phyloP scores from a whole-genome alignment of 2,113 vertebrate species.

The Pelecanus crispus region DNA sequence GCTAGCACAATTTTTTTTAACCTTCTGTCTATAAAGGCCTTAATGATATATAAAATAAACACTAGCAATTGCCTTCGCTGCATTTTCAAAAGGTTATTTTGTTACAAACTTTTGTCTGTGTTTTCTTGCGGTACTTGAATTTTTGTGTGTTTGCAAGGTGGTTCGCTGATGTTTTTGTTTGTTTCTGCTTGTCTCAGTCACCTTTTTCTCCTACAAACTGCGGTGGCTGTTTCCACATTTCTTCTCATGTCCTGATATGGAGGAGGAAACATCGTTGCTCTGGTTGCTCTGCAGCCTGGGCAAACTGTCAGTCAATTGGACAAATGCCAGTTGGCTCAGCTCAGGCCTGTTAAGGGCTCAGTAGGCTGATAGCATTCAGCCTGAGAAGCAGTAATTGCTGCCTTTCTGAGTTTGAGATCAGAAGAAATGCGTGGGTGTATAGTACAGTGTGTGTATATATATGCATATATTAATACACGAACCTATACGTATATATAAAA shows the following conservation, averaged over 20 bases:
- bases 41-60: not conserved
- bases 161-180: not conserved
- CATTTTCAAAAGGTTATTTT: not conserved
- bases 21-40: not conserved
- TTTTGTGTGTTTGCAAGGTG: not conserved
- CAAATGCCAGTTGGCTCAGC: not conserved
- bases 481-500: not conserved
- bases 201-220: not conserved
- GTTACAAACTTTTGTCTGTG: not conserved
- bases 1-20: not conserved
- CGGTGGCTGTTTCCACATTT: not conserved
- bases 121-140: not conserved
- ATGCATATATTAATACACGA: no score
- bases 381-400: not conserved
- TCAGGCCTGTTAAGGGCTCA: not conserved
- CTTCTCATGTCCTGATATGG: not conserved
- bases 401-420: not conserved
- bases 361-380: not conserved
- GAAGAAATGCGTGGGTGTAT: not conserved
- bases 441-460: no score
- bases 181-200: not conserved
- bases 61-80: not conserved
- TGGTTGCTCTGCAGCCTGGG: not conserved
- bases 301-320: not conserved
- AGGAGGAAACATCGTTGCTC: not conserved